phyloP scores from a whole-genome alignment of 2,113 vertebrate species.

The Tenrec ecaudatus region DNA sequence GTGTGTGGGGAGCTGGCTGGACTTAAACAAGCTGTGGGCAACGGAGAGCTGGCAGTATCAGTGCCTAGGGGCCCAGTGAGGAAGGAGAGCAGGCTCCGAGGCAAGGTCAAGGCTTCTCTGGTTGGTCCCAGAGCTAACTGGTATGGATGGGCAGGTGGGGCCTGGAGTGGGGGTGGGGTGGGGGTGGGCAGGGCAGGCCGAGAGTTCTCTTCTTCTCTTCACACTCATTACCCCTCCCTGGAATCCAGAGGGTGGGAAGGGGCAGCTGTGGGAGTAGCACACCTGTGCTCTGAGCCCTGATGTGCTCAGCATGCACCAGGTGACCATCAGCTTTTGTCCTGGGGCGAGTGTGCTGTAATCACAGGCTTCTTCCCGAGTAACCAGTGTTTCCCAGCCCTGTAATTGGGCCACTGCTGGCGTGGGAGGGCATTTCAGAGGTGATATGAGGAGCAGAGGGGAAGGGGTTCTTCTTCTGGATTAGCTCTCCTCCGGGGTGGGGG shows the following conservation, averaged over 20 bases:
- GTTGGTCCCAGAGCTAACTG: neutral
- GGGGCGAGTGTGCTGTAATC: neutral
- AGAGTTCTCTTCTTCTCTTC: neutral
- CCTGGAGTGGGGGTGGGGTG: neutral
- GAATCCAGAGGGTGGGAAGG: neutral
- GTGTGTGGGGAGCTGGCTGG: neutral
- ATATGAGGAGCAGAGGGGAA: neutral
- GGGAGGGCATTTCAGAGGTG: neutral
- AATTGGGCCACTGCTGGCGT: neutral
- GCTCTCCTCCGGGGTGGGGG: neutral
- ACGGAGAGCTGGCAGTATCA: neutral
- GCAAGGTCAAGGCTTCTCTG: neutral
- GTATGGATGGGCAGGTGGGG: neutral
- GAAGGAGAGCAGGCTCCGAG: neutral
- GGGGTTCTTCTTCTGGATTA: neutral
- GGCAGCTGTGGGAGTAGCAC: neutral
- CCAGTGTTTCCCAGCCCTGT: neutral
- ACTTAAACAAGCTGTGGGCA: neutral
- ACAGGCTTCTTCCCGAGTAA: neutral
- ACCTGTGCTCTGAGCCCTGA: neutral
- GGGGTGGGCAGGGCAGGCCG: neutral
- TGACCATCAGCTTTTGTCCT: neutral
- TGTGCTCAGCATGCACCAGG: neutral
- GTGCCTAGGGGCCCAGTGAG: neutral
- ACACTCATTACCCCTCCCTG: rapidly evolving